Percentiles rank a stretch among this genome's conserved stretches.
Evolutionary conservation across 2,113 vertebrate genomes (phyloP).

Genomic region (Sapayoa aenigma): DNA sequence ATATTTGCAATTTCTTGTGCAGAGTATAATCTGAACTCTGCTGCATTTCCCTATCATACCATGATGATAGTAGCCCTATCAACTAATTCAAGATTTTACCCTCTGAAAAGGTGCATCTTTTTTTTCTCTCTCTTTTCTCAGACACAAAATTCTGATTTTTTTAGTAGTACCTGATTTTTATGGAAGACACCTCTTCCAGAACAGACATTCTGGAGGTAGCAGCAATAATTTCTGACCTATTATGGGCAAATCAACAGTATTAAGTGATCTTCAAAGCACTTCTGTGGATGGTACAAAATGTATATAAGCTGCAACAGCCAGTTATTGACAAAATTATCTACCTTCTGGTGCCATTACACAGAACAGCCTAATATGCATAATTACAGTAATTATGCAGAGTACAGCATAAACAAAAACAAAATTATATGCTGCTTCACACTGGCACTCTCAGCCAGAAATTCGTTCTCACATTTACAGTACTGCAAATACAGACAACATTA

Average conservation of each 20-base stretch:
- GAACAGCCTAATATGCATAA: constrained; percentile 62
- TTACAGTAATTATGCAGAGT: constrained; percentile 51
- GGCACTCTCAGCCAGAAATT: constrained; percentile 34
- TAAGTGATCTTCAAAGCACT: constrained; percentile 45
- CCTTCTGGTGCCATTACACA: constrained; percentile 58
- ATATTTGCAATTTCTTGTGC: neutral
- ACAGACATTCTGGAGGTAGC: neutral
- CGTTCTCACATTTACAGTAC: constrained; percentile 41
- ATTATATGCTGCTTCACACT: constrained; percentile 50
- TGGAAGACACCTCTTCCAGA: neutral
- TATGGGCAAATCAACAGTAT: constrained; percentile 32
- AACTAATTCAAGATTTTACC: neutral
- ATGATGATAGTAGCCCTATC: neutral
- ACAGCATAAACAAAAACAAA: constrained; percentile 62
- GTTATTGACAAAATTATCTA: constrained; percentile 55
- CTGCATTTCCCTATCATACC: neutral
- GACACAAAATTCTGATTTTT: neutral
- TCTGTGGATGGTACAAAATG: constrained; percentile 26
- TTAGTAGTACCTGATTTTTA: neutral
- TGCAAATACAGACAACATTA: constrained; percentile 26
- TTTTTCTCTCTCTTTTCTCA: neutral
- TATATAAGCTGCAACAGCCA: constrained; percentile 24
- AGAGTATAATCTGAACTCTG: neutral
- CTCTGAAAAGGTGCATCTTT: neutral
- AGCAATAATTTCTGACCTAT: constrained; percentile 39